A percentile compares a stretch with the other conserved stretches of the same genome.
Conservation (phyloP, 1,140 invertebrate species). For the Lucilia sericata region DNA sequence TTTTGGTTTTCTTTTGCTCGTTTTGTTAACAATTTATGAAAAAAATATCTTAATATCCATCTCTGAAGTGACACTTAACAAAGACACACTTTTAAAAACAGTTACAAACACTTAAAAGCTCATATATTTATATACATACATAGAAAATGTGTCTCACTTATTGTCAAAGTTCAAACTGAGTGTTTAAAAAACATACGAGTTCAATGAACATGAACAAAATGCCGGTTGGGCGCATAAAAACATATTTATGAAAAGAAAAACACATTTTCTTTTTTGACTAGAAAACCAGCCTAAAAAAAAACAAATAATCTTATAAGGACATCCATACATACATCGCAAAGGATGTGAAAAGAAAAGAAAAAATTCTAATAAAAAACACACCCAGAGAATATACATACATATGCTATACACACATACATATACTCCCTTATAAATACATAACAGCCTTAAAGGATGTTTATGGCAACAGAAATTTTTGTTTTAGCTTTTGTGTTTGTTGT, state of each 20-base stretch:
- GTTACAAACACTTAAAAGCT: too few species aligned
- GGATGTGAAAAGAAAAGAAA: not conserved
- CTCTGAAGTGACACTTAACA: not conserved
- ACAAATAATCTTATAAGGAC: not conserved
- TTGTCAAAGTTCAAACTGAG: not conserved
- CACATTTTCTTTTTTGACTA: not conserved
- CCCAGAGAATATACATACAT: not conserved
- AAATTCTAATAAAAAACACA: not conserved
- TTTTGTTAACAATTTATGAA: too few species aligned
- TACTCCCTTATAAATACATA: too few species aligned
- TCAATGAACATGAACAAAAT: conserved; percentile 21
- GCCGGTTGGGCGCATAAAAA: not conserved
- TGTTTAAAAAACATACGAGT: conserved; percentile 2
- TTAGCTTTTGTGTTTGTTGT: too few species aligned
- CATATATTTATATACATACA: too few species aligned
- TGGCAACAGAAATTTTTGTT: too few species aligned
- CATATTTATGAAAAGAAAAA: not conserved
- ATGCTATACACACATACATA: too few species aligned
- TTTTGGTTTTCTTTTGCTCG: not conserved
- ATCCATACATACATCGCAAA: not conserved
- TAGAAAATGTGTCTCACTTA: not conserved
- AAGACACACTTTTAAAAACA: not conserved
- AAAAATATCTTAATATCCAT: too few species aligned
- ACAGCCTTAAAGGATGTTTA: too few species aligned
- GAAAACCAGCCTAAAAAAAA: not conserved